Evolutionary conservation across 53 echinoderm and acorn worm species (phyloP).

Genomic region (Holothuria scabra): DNA sequence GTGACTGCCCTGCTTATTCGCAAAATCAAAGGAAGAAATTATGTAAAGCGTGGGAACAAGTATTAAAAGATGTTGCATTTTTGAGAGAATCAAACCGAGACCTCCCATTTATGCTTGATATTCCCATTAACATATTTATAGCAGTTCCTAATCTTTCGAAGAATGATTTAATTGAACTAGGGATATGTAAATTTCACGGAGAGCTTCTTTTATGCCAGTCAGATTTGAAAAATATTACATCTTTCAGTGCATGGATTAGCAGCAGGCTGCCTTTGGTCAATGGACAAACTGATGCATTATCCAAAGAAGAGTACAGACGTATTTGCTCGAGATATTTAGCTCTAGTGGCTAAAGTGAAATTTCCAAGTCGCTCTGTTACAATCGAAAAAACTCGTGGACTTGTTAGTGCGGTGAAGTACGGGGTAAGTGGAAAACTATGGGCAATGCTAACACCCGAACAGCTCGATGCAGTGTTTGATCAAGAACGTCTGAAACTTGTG

Average conservation of each 20-base stretch:
- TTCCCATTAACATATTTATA: constrained; percentile 18
- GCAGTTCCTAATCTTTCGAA: constrained; percentile 11
- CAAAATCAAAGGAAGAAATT: constrained; percentile 5
- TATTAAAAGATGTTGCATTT: constrained; percentile 21
- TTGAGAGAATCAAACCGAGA: constrained; percentile 36
- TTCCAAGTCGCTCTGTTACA: constrained; percentile 3
- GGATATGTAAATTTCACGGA: background rate
- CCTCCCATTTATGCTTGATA: constrained; percentile 24
- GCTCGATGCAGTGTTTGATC: background rate
- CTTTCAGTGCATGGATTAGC: constrained; percentile 7
- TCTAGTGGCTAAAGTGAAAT: constrained; percentile 1
- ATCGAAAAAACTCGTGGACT: constrained; percentile 19
- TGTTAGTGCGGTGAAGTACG: constrained; percentile 11
- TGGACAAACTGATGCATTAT: background rate
- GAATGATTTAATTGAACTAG: background rate
- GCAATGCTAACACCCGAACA: constrained; percentile 32
- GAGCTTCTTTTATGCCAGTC: background rate
- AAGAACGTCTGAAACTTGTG: background rate
- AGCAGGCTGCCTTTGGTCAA: background rate
- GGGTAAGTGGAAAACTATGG: background rate
- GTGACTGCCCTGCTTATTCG: background rate
- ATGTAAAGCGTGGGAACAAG: background rate
- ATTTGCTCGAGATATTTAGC: constrained; percentile 31
- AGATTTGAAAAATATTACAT: background rate
- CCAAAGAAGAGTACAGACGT: constrained; percentile 8